A percentile compares a stretch with the other conserved stretches of the same genome.
phyloP scores from a whole-genome alignment of 2,888 invertebrate genomes.

The Antheraea yamamai region DNA sequence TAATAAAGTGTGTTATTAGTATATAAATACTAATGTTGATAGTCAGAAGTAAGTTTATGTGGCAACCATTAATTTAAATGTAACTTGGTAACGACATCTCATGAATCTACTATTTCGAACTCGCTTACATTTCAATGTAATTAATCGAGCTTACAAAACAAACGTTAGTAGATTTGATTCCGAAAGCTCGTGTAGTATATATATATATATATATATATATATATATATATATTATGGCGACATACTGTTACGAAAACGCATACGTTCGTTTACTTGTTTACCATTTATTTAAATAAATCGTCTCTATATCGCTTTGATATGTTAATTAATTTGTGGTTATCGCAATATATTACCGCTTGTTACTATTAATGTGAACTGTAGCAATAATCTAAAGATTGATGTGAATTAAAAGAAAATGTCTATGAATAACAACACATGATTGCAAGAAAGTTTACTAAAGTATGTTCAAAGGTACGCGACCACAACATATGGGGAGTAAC shows the following conservation, averaged over 20 bases:
- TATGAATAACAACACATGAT: not conserved
- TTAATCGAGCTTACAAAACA: slow-evolving; percentile 20
- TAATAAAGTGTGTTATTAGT: too few species aligned
- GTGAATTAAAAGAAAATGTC: not conserved
- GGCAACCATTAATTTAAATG: not conserved
- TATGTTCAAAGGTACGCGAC: too few species aligned
- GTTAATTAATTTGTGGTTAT: slow-evolving; percentile 2
- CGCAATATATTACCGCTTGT: slow-evolving; percentile 3
- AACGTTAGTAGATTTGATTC: slow-evolving; percentile 18
- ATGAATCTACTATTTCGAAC: slow-evolving; percentile 11
- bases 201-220: not conserved
- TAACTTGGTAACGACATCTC: slow-evolving; percentile 2
- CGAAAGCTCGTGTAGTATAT: slow-evolving; percentile 12
- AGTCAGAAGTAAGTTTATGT: not conserved
- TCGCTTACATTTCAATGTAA: slow-evolving; percentile 20
- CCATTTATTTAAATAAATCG: slow-evolving; percentile 20
- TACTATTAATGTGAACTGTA: not conserved
- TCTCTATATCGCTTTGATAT: slow-evolving; percentile 8
- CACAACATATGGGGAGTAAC: too few species aligned
- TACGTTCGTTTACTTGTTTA: slow-evolving; percentile 21
- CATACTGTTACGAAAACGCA: slow-evolving; percentile 15
- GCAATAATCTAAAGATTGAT: not conserved
- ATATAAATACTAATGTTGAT: not conserved
- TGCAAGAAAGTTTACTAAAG: too few species aligned
- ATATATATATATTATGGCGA: slow-evolving; percentile 14